Evolutionary conservation across 1,140 invertebrate species (phyloP), one percentile per base, ranked within the genome.

Genomic region (Harlomillsia oculata): DNA sequence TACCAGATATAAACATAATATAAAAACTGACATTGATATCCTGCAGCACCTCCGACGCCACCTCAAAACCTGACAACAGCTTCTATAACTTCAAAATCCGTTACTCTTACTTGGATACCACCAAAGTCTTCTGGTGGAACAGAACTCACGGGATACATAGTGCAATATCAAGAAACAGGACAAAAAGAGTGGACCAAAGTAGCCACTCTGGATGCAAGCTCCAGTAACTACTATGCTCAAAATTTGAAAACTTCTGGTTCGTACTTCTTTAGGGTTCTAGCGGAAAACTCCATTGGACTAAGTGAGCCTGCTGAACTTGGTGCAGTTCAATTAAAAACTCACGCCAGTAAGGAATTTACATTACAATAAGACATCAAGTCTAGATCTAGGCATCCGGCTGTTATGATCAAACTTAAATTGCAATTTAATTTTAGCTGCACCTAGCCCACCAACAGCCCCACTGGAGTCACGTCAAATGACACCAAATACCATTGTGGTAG

Each of bases 261-360:
- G 71, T 88, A 93, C 64, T 73, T 86, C 65, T 95, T 97, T 76
- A 79, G 90, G 71, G 83, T 97, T 40, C 87, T 82, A 53, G 92
- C 94, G 46, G 91, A 95, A 73, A 97, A 97, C 72, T 78, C 80
- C 44, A 78, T 91, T 63, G 92, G 93, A 16, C 70, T 89, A 26
- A 87, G 90, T 70, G 76, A 81, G 66, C 83, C 87, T 46, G 78
- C 86, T 13, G 77, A 80, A 61, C 85, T 89, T 30, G 86, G 87
- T 60, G 77, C 80, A 55, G 81, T 96, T 32, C 79, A 82, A 59
- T 79, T 97, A 16, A 89, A 91, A 74, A 92, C 90, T 70, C 89
- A 94, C 75, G 94, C 93, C 65, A 91, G 92, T 97, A 75, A 84
- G 85, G n/a, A n/a, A n/a, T n/a, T n/a, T n/a, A n/a, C n/a, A n/a